These are phyloP conservation scores for Drosophila longiperda DNA, from an alignment of 2,888 invertebrate genomes.

Conservation along the genomic window DNA sequence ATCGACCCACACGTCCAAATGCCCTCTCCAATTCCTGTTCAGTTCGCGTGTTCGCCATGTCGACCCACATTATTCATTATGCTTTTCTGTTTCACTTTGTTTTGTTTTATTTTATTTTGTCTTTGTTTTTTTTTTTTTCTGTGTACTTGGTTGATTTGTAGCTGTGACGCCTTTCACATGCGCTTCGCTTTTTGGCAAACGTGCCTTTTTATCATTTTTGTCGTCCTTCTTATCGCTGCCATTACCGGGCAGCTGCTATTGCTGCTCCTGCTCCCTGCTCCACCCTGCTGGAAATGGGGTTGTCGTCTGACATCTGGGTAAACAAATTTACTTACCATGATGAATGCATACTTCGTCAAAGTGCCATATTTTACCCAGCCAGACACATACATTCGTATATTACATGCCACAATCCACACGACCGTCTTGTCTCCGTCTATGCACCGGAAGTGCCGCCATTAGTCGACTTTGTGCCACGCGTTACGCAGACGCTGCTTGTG, in stretches of 20 bases:
- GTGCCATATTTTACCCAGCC: conserved; percentile 40
- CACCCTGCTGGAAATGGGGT: background rate
- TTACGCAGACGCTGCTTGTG: conserved; percentile 57
- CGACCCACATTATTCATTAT: conserved; percentile 77
- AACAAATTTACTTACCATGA: conserved; percentile 80
- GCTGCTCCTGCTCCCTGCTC: background rate
- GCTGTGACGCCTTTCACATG: conserved; percentile 56
- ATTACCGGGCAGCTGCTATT: conserved; percentile 52
- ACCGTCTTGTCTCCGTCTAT: conserved; percentile 23
- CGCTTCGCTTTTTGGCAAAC: conserved; percentile 68
- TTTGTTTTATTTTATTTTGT: conserved; percentile 37
- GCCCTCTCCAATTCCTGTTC: conserved; percentile 13
- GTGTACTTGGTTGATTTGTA: conserved; percentile 69
- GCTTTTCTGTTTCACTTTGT: conserved; percentile 25
- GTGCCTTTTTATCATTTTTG: conserved; percentile 79
- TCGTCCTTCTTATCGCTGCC: conserved; percentile 69
- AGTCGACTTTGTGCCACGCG: conserved; percentile 71
- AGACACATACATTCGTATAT: conserved; percentile 11
- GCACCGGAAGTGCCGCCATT: conserved; percentile 79
- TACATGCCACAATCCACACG: background rate
- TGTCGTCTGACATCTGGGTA: conserved; percentile 68
- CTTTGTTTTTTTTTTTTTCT: conserved; percentile 26
- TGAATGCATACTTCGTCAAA: conserved; percentile 71
- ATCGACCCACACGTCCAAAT: conserved; percentile 34
- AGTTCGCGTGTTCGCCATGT: conserved; percentile 26